These are phyloP conservation scores for Rattus norvegicus DNA, from an alignment of 2,113 vertebrate genomes.

Conservation along the genomic window DNA sequence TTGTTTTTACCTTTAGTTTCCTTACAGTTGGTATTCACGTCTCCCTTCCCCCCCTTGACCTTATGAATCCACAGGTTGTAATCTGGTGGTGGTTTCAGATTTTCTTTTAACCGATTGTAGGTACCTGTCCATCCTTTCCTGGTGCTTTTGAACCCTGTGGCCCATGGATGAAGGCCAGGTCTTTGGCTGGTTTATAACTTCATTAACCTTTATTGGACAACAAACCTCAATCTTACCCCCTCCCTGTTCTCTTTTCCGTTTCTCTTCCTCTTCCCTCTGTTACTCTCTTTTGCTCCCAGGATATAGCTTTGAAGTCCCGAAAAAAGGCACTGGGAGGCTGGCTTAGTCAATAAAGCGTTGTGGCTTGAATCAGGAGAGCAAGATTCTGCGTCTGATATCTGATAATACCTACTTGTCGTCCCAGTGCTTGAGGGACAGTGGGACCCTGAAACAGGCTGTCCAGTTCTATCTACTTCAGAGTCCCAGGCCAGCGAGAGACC, in stretches of 20 bases:
- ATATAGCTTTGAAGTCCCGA: not conserved
- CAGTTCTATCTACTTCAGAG: not conserved
- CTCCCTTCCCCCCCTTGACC: not conserved
- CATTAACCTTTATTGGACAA: slow-evolving; percentile 11
- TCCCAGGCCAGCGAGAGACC: not conserved
- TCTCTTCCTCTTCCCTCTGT: too few relatives aligned
- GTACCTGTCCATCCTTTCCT: not conserved
- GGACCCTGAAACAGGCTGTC: too few relatives aligned
- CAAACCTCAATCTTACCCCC: not conserved
- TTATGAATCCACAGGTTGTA: not conserved
- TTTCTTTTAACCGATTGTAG: not conserved
- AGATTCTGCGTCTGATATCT: too few relatives aligned
- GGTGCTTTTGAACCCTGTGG: not conserved
- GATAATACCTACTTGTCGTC: not conserved
- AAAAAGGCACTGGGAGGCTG: not conserved
- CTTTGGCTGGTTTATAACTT: not conserved
- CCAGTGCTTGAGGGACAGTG: not conserved
- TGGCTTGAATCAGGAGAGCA: not conserved
- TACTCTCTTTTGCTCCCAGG: too few relatives aligned
- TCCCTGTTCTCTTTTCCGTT: too few relatives aligned
- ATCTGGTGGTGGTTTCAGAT: not conserved
- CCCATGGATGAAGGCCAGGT: not conserved
- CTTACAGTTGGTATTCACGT: not conserved
- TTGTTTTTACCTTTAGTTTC: not conserved
- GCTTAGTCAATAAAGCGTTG: not conserved